Base-by-base conservation (phyloP, 2,113 vertebrate species). In the Elaphurus davidianus region DNA sequence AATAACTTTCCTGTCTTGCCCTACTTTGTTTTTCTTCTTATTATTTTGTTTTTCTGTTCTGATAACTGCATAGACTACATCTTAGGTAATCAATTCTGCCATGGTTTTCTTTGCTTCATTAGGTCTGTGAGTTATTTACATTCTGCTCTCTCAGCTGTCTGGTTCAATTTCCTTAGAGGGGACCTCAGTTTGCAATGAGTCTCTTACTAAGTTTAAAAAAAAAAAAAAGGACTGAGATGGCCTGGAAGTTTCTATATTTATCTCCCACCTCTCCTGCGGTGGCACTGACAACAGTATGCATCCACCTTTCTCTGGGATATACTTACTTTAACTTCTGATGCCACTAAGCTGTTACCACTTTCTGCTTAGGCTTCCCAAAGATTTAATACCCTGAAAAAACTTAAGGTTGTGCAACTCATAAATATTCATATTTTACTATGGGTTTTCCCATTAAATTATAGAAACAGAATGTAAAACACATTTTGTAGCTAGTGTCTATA, bases 401-500 rank as follows among this genome's bases (percentile, higher is more conserved):
- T 33, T 86, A 79, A 67, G 17, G 23, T 67, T 74, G 7, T 91
- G 2, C 30, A 83, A 27, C 0, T 23, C 71, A 62, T n/a, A 86
- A 62, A 90, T 57, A 74, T 45, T 36, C n/a, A n/a, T 96, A 82
- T 57, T 71, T 19, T 60, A 57, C 82, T 91, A 62, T 52, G 19
- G 6, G 17, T 15, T 43, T 94, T 82, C 57, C 28, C 36, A 3
- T 50, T 91, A 85, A 79, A 86, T 82, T 45, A 45, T 23, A 88
- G 40, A 16, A 95, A 85, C 5, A 82, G 71, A 86, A 82, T 45
- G 8, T 55, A 59, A 92, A 76, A 89, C 50, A 6, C 0, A 52
- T 30, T 93, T 57, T 85, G 40, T 64, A n/a, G n/a, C 87, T 62
- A 78, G 28, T n/a, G 21, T 76, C 9, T 8, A 90, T 28, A 64